Conservation (phyloP, 2,888 invertebrate genomes). For the Dromius quadrimaculatus region DNA sequence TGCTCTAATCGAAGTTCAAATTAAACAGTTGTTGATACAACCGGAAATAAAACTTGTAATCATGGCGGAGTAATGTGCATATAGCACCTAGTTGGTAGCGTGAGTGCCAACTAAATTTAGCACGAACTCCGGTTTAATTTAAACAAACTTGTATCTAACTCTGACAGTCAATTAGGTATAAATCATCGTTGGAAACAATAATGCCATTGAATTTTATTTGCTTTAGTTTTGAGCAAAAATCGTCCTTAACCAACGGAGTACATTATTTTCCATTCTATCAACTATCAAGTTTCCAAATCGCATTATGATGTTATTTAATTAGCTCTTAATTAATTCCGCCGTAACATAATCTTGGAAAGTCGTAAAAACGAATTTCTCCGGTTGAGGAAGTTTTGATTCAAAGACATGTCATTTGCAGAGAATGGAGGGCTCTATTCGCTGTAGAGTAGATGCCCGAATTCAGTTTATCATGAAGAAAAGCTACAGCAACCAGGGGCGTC, state of each 20-base stretch:
- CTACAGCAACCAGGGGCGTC: background rate
- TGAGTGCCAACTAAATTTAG: conserved; percentile 22
- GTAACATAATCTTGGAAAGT: conserved; percentile 35
- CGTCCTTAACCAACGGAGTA: background rate
- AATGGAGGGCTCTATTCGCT: background rate
- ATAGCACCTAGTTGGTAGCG: conserved; percentile 16
- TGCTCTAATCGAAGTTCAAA: conserved; percentile 28
- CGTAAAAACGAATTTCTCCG: conserved; percentile 24
- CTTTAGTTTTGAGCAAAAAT: background rate
- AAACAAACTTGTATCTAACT: conserved; percentile 36
- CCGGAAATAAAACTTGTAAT: conserved; percentile 40
- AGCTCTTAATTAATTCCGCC: conserved; percentile 28
- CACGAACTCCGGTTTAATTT: conserved; percentile 33
- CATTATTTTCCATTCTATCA: conserved; percentile 10
- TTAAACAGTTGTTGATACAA: conserved; percentile 40
- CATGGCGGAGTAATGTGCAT: conserved; percentile 21
- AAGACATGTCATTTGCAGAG: conserved; percentile 24
- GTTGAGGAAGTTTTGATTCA: conserved; percentile 31
- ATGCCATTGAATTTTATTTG: conserved; percentile 7
- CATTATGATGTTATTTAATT: conserved; percentile 34
- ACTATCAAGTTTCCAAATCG: conserved; percentile 24
- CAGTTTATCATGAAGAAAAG: conserved; percentile 17
- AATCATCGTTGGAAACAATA: conserved; percentile 32
- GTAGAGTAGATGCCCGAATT: background rate
- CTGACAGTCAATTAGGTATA: conserved; percentile 41